phyloP scores from a whole-genome alignment of 2,113 vertebrate species.

The Istiophorus platypterus region DNA sequence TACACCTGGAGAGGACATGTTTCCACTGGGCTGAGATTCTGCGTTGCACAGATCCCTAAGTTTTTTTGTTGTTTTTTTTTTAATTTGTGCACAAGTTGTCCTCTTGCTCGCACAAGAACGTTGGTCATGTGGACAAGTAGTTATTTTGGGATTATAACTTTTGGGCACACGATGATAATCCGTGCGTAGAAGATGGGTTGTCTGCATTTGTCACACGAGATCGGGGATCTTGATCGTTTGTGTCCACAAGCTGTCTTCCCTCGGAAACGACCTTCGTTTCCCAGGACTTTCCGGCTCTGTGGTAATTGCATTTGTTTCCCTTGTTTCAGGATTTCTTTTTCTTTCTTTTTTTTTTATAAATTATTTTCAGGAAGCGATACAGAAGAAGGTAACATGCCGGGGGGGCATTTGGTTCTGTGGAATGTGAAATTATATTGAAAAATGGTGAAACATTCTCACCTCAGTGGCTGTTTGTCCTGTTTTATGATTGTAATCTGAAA shows the following conservation, averaged over 20 bases:
- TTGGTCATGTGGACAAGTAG: background rate
- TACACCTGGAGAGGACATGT: background rate
- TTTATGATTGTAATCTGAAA: background rate
- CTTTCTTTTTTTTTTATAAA: too few relatives aligned
- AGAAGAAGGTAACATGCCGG: background rate
- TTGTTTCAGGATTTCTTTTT: background rate
- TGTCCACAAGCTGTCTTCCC: background rate
- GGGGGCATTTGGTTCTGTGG: too few relatives aligned
- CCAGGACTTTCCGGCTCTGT: constrained; percentile 1
- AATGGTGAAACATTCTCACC: background rate
- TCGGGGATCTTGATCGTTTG: background rate
- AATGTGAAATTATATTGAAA: background rate
- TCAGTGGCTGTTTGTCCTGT: background rate
- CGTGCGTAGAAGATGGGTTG: background rate
- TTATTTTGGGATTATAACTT: constrained; percentile 4
- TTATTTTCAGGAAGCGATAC: background rate
- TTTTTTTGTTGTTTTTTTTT: background rate
- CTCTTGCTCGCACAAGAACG: background rate
- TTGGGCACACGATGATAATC: background rate
- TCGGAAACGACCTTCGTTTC: background rate
- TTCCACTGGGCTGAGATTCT: too few relatives aligned
- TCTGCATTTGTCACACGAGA: background rate
- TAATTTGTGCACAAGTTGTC: background rate
- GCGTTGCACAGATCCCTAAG: background rate
- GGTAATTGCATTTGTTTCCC: background rate